Evolutionary conservation across 1,140 invertebrate genomes (phyloP).

Genomic region (Cephus cinctus): DNA sequence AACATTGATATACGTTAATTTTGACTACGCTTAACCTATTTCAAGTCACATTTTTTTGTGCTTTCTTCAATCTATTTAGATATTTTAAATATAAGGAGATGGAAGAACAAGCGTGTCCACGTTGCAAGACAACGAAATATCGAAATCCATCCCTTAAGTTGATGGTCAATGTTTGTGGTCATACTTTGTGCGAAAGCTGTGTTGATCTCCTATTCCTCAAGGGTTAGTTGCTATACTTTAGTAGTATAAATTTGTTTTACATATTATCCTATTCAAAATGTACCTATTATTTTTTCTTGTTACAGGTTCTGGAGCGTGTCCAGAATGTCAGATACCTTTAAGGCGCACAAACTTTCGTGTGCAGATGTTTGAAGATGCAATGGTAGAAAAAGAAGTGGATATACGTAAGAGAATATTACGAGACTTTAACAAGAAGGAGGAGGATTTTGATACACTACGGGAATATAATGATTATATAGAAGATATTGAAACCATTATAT

Average conservation of each 20-base stretch:
- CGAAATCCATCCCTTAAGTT: conserved; percentile 95
- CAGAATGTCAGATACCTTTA: conserved; percentile 86
- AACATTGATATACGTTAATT: too few relatives aligned
- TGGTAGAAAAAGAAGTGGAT: conserved; percentile 97
- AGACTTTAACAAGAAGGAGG: conserved; percentile 90
- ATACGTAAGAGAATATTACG: conserved; percentile 86
- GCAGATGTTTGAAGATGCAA: conserved; percentile 94
- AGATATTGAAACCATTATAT: conserved; percentile 88
- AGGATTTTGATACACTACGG: conserved; percentile 77
- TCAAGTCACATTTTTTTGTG: too few relatives aligned
- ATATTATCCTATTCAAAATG: conserved; percentile 5
- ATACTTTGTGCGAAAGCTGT: conserved; percentile 95
- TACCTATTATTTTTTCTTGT: conserved; percentile 27
- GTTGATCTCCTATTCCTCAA: conserved; percentile 93
- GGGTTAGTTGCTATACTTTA: conserved; percentile 61
- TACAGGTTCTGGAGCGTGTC: conserved; percentile 86
- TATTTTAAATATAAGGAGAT: too few relatives aligned
- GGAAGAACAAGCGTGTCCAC: conserved; percentile 91
- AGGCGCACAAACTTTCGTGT: conserved; percentile 88
- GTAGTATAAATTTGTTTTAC: conserved; percentile 1
- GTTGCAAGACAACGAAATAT: conserved; percentile 98
- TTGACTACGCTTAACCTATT: too few relatives aligned
- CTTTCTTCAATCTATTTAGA: too few relatives aligned
- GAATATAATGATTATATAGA: conserved; percentile 95
- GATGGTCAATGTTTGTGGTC: conserved; percentile 98